Evolutionary conservation across 2,888 invertebrate genomes (phyloP).

Genomic region (Caenorhabditis sulstoni): DNA sequence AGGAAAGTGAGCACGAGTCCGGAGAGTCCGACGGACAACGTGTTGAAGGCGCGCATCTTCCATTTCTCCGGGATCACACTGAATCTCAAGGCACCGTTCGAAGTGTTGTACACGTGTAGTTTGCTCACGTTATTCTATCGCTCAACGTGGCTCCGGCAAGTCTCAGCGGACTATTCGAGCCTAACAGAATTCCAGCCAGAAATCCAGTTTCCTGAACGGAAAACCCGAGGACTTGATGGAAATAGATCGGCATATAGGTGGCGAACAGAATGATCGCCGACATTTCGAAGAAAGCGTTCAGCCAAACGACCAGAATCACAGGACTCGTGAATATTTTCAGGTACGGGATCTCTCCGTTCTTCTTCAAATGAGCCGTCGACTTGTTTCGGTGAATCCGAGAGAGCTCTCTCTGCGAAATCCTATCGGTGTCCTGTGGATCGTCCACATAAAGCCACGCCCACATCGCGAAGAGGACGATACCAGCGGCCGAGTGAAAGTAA

Average conservation of each 20-base stretch:
- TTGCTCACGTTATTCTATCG: constrained; percentile 63
- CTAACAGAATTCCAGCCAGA: constrained; percentile 36
- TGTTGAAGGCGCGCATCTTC: constrained; percentile 49
- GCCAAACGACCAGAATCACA: constrained; percentile 68
- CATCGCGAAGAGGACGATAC: constrained; percentile 58
- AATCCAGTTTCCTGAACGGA: constrained; percentile 56
- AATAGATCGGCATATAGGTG: constrained; percentile 72
- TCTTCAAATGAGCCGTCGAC: constrained; percentile 65
- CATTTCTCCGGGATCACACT: constrained; percentile 41
- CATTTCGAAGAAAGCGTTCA: constrained; percentile 73
- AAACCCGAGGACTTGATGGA: constrained; percentile 64
- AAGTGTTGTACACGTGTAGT: neutral
- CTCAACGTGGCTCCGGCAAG: constrained; percentile 67
- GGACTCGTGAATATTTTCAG: constrained; percentile 64
- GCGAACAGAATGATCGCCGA: constrained; percentile 65
- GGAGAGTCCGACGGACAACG: constrained; percentile 47
- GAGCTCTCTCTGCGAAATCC: constrained; percentile 63
- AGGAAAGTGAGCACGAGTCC: constrained; percentile 27
- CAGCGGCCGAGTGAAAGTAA: constrained; percentile 52
- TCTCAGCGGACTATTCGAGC: constrained; percentile 69
- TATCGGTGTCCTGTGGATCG: constrained; percentile 56
- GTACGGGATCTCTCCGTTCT: constrained; percentile 62
- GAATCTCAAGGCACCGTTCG: no score
- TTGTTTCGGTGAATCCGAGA: constrained; percentile 65
- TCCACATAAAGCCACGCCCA: constrained; percentile 68